A percentile compares a stretch with the other conserved stretches of the same genome.
These are phyloP conservation scores for Amphimallon solstitiale DNA, from an alignment of 2,888 invertebrate genomes.

Conservation along the genomic window DNA sequence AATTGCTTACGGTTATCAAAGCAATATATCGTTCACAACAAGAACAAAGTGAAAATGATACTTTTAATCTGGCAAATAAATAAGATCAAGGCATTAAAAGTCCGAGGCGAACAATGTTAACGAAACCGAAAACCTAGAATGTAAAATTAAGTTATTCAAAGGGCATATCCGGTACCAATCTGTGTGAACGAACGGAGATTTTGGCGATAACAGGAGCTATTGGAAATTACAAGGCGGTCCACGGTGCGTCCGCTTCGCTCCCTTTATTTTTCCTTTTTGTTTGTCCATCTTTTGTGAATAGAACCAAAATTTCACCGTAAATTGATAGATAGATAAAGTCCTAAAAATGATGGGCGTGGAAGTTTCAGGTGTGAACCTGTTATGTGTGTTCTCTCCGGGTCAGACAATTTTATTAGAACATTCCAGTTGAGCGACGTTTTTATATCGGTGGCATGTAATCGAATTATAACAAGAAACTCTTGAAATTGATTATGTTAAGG, in stretches of 20 bases:
- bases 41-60: too few relatives aligned
- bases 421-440: constrained; percentile 27
- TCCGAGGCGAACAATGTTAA: constrained; percentile 22
- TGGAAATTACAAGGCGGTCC: constrained; percentile 27
- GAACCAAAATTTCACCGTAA: constrained; percentile 29
- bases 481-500: neutral
- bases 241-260: constrained; percentile 9
- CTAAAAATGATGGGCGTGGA: constrained; percentile 30
- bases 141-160: constrained; percentile 28
- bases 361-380: constrained; percentile 32
- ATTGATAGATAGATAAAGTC: constrained; percentile 29
- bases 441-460: constrained; percentile 24
- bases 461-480: constrained; percentile 16
- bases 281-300: constrained; percentile 1
- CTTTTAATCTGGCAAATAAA: too few relatives aligned
- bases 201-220: constrained; percentile 31
- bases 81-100: neutral
- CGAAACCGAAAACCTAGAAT: constrained; percentile 19
- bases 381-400: constrained; percentile 24
- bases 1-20: too few relatives aligned
- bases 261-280: too few relatives aligned
- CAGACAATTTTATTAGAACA: constrained; percentile 31
- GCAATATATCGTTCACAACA: too few relatives aligned
- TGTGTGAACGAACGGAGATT: constrained; percentile 29
- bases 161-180: constrained; percentile 20